phyloP scores from a whole-genome alignment of 2,113 vertebrate species.

The Prinia subflava region DNA sequence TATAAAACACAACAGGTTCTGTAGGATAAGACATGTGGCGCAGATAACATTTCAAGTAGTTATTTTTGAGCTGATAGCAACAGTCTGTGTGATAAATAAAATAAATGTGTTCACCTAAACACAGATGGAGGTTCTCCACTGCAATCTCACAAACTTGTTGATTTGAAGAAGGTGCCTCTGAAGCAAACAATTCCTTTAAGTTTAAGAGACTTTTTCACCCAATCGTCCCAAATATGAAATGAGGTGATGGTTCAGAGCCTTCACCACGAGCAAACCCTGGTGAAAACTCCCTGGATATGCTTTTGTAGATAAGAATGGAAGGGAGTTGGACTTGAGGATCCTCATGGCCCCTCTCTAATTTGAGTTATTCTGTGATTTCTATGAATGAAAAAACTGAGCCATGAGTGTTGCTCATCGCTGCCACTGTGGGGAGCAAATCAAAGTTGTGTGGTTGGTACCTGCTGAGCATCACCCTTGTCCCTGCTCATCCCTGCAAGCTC shows the following conservation, averaged over 20 bases:
- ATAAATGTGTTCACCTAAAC: background rate
- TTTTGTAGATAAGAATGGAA: background rate
- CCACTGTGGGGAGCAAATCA: background rate
- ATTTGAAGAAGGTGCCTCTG: background rate
- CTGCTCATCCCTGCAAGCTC: background rate
- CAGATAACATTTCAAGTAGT: background rate
- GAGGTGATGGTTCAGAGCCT: background rate
- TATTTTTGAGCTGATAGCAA: constrained; percentile 5
- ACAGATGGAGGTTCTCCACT: background rate
- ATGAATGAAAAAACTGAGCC: background rate
- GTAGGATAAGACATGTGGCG: background rate
- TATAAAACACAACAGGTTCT: background rate
- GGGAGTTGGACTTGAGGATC: background rate
- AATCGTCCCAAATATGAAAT: background rate
- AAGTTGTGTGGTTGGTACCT: background rate
- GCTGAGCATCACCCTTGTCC: background rate
- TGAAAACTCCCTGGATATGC: background rate
- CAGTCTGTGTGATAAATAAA: constrained; percentile 16
- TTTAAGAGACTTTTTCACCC: background rate
- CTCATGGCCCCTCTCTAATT: background rate
- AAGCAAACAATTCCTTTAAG: background rate
- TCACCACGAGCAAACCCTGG: background rate
- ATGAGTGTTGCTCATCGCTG: background rate
- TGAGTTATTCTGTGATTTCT: background rate
- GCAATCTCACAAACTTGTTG: background rate